Base-by-base conservation (phyloP, 2,113 vertebrate species). In the Menura novaehollandiae region DNA sequence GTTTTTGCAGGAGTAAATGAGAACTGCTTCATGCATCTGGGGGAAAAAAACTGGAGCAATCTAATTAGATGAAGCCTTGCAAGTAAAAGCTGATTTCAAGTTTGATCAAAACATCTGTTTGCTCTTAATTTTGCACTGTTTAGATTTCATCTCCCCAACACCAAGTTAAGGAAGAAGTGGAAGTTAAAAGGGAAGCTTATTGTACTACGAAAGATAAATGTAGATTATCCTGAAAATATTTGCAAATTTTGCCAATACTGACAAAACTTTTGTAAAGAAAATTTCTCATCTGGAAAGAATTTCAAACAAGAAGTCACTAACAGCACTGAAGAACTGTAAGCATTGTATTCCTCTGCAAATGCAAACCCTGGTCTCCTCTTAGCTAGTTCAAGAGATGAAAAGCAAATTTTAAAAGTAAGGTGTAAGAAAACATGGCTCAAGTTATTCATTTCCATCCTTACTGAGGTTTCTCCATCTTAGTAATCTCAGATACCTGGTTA, bases 91-190 rank as follows among this genome's bases (percentile, higher is more conserved):
- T 85, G 77, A 62, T 33, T 74, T 91, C 32, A 55, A 11, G 21
- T 76, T 80, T 49, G 32, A 86, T 20, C 81, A 87, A 81, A 91
- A 41, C 12, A 77, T 71, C 21, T 41, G 14, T 62, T 75, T 67
- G 26, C 9, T 77, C 28, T 66, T 58, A 41, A 74, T 74, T 77
- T 81, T 55, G 33, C 17, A 63, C 8, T 30, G 7, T 26, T 66
- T 66, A 66, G 37, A 26, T 62, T 73, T 28, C 30, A 67, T 12
- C 28, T 52, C 23, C 64, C 6, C 60, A 89, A 81, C 13, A 35
- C 3, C 51, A 1, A 84, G 19, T 3, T 74, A 20, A 78, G 9
- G 21, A 74, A 85, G 39, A 78, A 89, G 59, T 0, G 0, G 2
- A 87, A 81, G 32, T 71, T 84, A 56, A 33, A 67, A 78, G 74